phyloP scores from a whole-genome alignment of 2,113 vertebrate genomes.

The Coryphaenoides rupestris region DNA sequence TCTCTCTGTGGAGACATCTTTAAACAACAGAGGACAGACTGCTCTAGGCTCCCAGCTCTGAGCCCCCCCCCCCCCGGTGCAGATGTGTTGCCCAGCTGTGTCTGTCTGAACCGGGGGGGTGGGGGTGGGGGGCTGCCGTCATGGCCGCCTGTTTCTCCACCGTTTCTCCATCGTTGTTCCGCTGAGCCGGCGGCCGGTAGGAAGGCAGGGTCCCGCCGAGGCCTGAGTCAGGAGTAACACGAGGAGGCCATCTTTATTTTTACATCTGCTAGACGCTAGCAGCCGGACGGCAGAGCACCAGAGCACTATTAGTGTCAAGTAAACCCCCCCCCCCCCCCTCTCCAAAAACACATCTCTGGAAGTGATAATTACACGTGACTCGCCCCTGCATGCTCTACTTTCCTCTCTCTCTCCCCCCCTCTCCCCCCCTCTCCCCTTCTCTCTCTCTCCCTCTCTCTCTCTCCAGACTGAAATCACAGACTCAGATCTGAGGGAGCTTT shows the following conservation, averaged over 20 bases:
- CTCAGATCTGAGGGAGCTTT: constrained; percentile 45
- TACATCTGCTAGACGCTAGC: not conserved
- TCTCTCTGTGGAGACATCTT: not conserved
- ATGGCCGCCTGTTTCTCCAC: too few relatives aligned
- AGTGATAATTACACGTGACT: constrained; percentile 22
- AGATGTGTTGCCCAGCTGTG: constrained; percentile 61
- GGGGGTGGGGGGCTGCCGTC: too few relatives aligned
- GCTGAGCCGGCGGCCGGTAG: too few relatives aligned
- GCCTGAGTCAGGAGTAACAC: constrained; percentile 44
- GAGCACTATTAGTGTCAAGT: constrained; percentile 14
- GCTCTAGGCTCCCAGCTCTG: too few relatives aligned
- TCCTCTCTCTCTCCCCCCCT: not conserved
- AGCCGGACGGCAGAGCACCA: constrained; percentile 13
- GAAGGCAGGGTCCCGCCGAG: constrained; percentile 36
- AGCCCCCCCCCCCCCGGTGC: too few relatives aligned
- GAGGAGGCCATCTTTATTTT: not conserved
- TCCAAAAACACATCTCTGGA: constrained; percentile 6
- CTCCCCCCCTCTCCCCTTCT: too few relatives aligned
- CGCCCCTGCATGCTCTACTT: constrained; percentile 5
- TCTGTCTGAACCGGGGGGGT: constrained; percentile 28
- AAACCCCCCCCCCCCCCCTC: constrained; percentile 7
- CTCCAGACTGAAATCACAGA: constrained; percentile 36
- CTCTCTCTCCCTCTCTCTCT: too few relatives aligned
- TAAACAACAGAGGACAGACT: not conserved
- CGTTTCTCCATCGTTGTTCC: too few relatives aligned